phyloP scores from a whole-genome alignment of 2,888 invertebrate genomes.

The Crossocerus cetratus region DNA sequence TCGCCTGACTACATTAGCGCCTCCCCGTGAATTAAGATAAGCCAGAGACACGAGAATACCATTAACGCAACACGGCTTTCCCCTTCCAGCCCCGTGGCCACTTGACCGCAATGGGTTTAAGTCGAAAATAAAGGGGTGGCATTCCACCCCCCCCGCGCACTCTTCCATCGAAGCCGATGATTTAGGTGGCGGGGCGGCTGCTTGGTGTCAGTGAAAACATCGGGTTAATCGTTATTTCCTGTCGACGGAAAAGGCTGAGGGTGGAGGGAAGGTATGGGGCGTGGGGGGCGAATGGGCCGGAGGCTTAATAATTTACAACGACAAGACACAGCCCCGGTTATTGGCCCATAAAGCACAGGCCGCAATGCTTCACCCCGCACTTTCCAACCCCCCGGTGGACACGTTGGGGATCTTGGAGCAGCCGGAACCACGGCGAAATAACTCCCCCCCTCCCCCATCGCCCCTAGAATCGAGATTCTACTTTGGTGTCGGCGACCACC shows the following conservation, averaged over 20 bases:
- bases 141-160: no score
- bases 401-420: not conserved
- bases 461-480: not conserved
- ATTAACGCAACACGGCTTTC: no score
- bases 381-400: not conserved
- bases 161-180: slow-evolving; percentile 17
- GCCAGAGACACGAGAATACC: no score
- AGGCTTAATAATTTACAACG: slow-evolving; percentile 72
- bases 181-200: slow-evolving; percentile 23
- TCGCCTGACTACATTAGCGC: no score
- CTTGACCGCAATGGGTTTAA: no score
- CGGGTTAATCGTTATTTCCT: slow-evolving; percentile 43
- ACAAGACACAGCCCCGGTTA: slow-evolving; percentile 70
- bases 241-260: slow-evolving; percentile 20
- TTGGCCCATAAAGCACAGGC: slow-evolving; percentile 71
- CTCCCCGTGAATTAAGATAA: no score
- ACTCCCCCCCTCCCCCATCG: not conserved
- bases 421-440: not conserved
- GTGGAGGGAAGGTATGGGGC: not conserved
- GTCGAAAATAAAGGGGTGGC: no score
- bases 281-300: slow-evolving; percentile 15
- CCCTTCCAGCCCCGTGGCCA: no score
- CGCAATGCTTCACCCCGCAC: not conserved
- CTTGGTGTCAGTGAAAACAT: slow-evolving; percentile 18
- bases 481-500: not conserved